A percentile compares a stretch with the other conserved stretches of the same genome.
These are phyloP conservation scores for Xenopus laevis DNA, from an alignment of 2,113 vertebrate genomes.

Conservation along the genomic window DNA sequence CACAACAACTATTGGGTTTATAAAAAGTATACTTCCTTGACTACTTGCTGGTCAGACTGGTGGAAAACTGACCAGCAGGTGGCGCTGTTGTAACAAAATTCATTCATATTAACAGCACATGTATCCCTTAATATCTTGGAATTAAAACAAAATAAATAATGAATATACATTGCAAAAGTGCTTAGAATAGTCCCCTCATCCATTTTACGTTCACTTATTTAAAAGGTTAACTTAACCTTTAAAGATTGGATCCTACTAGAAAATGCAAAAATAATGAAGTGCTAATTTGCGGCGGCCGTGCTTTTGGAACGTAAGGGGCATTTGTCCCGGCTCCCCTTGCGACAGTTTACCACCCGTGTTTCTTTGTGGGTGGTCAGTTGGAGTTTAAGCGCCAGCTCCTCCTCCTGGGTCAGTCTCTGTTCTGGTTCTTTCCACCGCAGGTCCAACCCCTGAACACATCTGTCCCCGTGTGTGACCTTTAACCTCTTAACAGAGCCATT, in stretches of 20 bases:
- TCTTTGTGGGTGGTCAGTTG: constrained; percentile 82
- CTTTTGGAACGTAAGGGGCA: constrained; percentile 86
- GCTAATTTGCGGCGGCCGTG: constrained; percentile 67
- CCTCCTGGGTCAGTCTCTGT: constrained; percentile 70
- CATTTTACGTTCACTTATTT: too few relatives aligned
- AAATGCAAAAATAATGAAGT: constrained; percentile 29
- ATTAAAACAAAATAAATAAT: too few relatives aligned
- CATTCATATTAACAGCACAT: too few relatives aligned
- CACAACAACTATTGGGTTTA: too few relatives aligned
- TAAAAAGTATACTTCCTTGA: too few relatives aligned
- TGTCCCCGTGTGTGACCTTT: constrained; percentile 51
- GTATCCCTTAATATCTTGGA: too few relatives aligned
- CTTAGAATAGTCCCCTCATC: too few relatives aligned
- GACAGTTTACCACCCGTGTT: constrained; percentile 61
- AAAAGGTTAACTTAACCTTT: too few relatives aligned
- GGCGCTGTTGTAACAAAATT: too few relatives aligned
- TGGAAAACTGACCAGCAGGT: too few relatives aligned
- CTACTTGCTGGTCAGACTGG: too few relatives aligned
- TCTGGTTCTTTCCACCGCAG: constrained; percentile 54
- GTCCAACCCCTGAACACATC: constrained; percentile 30
- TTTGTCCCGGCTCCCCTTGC: constrained; percentile 67
- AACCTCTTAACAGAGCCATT: constrained; percentile 66
- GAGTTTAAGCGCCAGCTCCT: constrained; percentile 76
- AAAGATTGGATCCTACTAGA: not conserved
- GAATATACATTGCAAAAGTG: too few relatives aligned